phyloP scores from a whole-genome alignment of 35 echinoderm and acorn worm species.

The Hemicentrotus pulcherrimus region DNA sequence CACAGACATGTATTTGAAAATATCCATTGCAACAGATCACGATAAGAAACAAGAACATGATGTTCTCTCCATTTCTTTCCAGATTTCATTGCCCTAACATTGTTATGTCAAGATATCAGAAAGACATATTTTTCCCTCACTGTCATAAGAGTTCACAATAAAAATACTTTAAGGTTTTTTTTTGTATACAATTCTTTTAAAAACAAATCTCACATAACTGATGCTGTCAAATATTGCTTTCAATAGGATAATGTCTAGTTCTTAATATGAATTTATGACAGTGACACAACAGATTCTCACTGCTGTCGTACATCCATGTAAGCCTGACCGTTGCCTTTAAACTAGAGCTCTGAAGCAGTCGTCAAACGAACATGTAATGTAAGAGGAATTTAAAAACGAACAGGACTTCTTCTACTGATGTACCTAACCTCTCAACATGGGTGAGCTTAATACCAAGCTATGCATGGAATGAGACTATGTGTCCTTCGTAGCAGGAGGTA shows the following conservation, averaged over 20 bases:
- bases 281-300: background rate
- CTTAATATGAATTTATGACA: background rate
- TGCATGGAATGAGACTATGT: constrained; percentile 2
- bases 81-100: too few relatives aligned
- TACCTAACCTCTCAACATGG: background rate
- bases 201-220: background rate
- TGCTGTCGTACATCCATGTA: background rate
- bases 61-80: too few relatives aligned
- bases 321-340: background rate
- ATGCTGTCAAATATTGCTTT: background rate
- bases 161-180: too few relatives aligned
- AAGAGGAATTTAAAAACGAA: background rate
- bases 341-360: background rate
- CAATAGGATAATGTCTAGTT: background rate
- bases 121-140: too few relatives aligned
- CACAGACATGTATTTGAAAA: too few relatives aligned
- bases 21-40: too few relatives aligned
- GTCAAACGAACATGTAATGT: background rate
- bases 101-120: too few relatives aligned
- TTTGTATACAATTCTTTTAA: background rate
- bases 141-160: too few relatives aligned
- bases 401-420: background rate
- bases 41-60: too few relatives aligned
- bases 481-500: background rate
- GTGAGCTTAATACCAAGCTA: background rate